Evolutionary conservation across 2,113 vertebrate species (phyloP).

Genomic region (Gulo gulo): DNA sequence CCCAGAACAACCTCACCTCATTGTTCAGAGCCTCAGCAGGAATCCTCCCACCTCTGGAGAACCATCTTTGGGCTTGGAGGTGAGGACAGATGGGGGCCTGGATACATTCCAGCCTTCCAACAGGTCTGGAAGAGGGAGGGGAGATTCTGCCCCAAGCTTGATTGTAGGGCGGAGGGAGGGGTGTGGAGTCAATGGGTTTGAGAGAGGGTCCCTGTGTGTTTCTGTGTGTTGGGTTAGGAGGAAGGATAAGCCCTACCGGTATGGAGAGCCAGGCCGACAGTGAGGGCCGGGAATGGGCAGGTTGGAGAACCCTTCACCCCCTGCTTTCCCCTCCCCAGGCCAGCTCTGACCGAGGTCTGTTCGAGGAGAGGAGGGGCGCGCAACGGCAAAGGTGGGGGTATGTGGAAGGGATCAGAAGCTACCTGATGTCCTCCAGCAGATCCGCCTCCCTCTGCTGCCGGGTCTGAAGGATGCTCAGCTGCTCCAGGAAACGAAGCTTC

Average conservation of each 20-base stretch:
- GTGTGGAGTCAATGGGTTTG: neutral
- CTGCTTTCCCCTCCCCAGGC: neutral
- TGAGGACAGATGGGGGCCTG: neutral
- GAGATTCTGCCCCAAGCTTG: neutral
- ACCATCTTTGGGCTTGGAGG: slow-evolving; percentile 6
- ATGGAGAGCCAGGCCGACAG: slow-evolving; percentile 3
- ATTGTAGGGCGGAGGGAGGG: neutral
- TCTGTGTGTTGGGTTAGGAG: neutral
- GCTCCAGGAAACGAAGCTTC: slow-evolving; percentile 90
- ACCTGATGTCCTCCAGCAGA: slow-evolving; percentile 94
- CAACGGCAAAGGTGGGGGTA: neutral
- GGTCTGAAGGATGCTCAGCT: slow-evolving; percentile 87
- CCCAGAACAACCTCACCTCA: slow-evolving; percentile 37
- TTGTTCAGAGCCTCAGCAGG: slow-evolving; percentile 11
- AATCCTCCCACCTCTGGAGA: slow-evolving; percentile 33
- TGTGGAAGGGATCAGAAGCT: neutral
- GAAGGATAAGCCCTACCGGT: neutral
- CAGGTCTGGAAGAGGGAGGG: slow-evolving; percentile 41
- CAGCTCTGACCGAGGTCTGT: neutral
- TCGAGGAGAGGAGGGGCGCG: neutral
- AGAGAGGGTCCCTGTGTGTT: neutral
- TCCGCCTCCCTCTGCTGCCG: slow-evolving; percentile 91
- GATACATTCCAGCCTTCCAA: slow-evolving; percentile 9
- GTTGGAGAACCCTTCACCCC: neutral
- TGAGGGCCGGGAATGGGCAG: neutral